Evolutionary conservation across 2,797 vertebrate genomes (phyloP), one percentile per base, ranked within the genome.

Genomic region (Austrolebias charrua): DNA sequence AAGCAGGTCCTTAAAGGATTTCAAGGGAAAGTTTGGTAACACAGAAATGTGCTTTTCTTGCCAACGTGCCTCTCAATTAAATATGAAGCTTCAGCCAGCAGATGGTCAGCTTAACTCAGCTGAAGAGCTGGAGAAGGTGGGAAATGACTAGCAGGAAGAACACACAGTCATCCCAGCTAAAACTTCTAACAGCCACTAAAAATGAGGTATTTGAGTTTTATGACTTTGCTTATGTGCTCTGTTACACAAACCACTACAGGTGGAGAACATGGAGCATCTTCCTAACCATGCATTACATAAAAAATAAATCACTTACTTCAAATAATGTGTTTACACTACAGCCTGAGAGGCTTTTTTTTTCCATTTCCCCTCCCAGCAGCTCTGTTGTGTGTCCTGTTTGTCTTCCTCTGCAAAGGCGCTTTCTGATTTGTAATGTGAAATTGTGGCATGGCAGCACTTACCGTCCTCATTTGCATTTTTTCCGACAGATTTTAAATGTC

Each of bases 401-500:
- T 68, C 73, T 50, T 53, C 69, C 43, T 65, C 63, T 60, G 64
- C 48, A 55, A 78, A 73, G 67, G 48, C 53, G 47, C 55, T 33
- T 57, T 60, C 47, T 77, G 60, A 82, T 80, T 73, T 71, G 61
- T 61, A 61, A 75, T 69, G 63, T 76, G 76, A 69, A 82, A 75
- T 54, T 50, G 51, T 63, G 60, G 63, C 62, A 45, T 50, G 50
- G 69, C 80, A 78, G 67, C 81, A 84, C 83, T 88, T 73, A 81
- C 71, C 66, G 16, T 19, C 46, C 72, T 84, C 61, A 86, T 90
- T 89, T 85, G 80, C 87, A 89, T 90, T 84, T 44, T 35, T 85
- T 33, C 59, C 66, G 72, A 55, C 77, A 65, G 66, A 79, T 85
- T 88, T 86, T 80, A 88, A 90, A 90, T 90, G 88, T 88, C 87